Base-by-base conservation (phyloP, 2,797 vertebrate species). In the Spheniscus humboldti region DNA sequence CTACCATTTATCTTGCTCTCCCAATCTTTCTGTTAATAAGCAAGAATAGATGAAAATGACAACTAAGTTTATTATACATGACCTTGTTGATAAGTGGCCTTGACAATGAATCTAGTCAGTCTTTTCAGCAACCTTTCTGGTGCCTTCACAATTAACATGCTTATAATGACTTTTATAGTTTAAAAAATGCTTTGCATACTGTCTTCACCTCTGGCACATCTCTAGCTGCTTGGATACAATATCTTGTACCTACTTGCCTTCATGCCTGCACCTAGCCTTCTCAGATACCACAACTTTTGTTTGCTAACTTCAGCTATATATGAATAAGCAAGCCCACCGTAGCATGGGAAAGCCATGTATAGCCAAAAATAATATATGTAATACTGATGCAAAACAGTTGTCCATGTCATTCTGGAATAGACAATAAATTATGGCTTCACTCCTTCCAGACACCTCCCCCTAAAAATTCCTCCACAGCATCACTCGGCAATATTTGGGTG, bases 311-410 rank as follows among this genome's bases (percentile, higher is more conserved):
- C 67, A 91, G 9, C 31, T 78, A 5, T 11, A 27, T 4, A 6
- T 33, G 30, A 72, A 71, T n/a, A 79, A 86, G 39, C 48, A 94
- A 48, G 37, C 5, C 16, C 37, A 52, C 31, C 2, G 0, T 4
- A 68, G 27, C 20, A 60, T 4, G 9, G 12, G 16, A 76, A 63
- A 87, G 57, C 6, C 33, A 73, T 0, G 0, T 22, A 30, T 0
- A 79, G 39, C 4, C n/a, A 71, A 75, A 82, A 73, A 45, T 14
- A 74, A 76, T 2, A 8, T 24, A 41, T 28, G 33, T 35, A 75
- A 82, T n/a, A 76, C n/a, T 24, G 19, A 64, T 2, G 13, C 19
- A 93, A 53, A 74, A 43, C 55, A 25, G 9, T 30, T 68, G 39
- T 41, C 25, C 2, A 10, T 15, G 15, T 48, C 18, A 53, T 63